Evolutionary conservation across 37 sponge, comb jelly and placozoan genomes (phyloP).

Genomic region (Chondrosia reniformis): DNA sequence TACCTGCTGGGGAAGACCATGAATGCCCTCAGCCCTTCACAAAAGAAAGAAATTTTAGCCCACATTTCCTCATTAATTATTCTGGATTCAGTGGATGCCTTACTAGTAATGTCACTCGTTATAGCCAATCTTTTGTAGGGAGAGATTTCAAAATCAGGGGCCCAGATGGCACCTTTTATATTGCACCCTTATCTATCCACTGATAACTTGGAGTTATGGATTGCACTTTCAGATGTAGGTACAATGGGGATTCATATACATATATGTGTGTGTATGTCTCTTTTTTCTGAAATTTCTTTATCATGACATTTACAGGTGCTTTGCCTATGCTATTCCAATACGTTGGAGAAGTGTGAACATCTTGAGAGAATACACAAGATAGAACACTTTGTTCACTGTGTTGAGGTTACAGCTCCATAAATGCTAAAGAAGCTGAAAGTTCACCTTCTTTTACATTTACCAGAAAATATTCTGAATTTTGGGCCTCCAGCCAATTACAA

Average conservation of each 20-base stretch:
- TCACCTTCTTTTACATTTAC: constrained; percentile 48
- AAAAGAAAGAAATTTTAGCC: constrained; percentile 25
- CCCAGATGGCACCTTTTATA: constrained; percentile 40
- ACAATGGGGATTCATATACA: too few relatives aligned
- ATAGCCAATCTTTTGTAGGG: constrained; percentile 32
- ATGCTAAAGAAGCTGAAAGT: constrained; percentile 22
- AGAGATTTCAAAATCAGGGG: constrained; percentile 38
- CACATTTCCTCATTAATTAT: neutral
- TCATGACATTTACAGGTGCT: neutral
- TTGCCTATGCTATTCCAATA: neutral
- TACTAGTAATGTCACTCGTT: constrained; percentile 5
- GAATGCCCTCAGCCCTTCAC: neutral
- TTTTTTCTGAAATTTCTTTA: neutral
- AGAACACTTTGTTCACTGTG: constrained; percentile 13
- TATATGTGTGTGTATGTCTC: too few relatives aligned
- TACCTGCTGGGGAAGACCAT: constrained; percentile 21
- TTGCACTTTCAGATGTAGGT: neutral
- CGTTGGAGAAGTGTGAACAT: neutral
- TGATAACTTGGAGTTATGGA: constrained; percentile 9
- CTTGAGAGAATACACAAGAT: neutral
- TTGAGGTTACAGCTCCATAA: neutral
- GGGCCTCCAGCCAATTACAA: constrained; percentile 43
- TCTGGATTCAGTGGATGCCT: constrained; percentile 27
- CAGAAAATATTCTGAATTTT: constrained; percentile 39
- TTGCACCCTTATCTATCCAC: constrained; percentile 20